Conservation (phyloP, 2,888 invertebrate species). For the Spilarctia lutea region DNA sequence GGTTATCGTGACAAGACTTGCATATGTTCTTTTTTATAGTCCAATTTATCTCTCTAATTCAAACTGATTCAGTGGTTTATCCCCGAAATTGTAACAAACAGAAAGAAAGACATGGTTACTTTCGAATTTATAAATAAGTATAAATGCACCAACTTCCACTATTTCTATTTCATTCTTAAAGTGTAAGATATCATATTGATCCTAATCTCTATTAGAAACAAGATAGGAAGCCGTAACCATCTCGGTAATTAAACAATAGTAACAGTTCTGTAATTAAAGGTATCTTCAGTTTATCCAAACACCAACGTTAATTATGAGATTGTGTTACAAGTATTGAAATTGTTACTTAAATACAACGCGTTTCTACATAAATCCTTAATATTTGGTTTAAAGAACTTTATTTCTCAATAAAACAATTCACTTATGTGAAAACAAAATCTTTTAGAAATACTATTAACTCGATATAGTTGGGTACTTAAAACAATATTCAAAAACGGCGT, state of each 20-base stretch:
- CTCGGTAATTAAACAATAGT: conserved; percentile 7
- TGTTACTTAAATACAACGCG: neutral
- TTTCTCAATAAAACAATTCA: too few relatives aligned
- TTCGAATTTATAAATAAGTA: neutral
- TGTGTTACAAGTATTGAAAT: conserved; percentile 4
- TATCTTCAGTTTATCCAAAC: neutral
- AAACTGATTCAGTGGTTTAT: too few relatives aligned
- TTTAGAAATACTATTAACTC: too few relatives aligned
- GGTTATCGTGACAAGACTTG: too few relatives aligned
- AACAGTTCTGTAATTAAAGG: neutral
- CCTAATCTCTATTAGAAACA: neutral
- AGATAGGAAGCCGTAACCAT: neutral
- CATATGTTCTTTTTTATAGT: too few relatives aligned
- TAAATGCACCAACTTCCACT: neutral
- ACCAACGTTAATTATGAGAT: conserved; percentile 15
- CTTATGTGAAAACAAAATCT: too few relatives aligned
- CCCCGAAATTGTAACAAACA: too few relatives aligned
- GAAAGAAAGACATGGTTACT: too few relatives aligned
- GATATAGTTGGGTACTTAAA: too few relatives aligned
- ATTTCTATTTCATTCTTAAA: neutral
- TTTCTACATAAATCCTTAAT: neutral
- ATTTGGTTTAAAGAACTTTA: too few relatives aligned
- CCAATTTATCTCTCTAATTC: too few relatives aligned
- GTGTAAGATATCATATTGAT: neutral
- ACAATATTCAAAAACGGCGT: too few relatives aligned